Conservation (phyloP, 2,113 vertebrate genomes). For the Charina bottae region DNA sequence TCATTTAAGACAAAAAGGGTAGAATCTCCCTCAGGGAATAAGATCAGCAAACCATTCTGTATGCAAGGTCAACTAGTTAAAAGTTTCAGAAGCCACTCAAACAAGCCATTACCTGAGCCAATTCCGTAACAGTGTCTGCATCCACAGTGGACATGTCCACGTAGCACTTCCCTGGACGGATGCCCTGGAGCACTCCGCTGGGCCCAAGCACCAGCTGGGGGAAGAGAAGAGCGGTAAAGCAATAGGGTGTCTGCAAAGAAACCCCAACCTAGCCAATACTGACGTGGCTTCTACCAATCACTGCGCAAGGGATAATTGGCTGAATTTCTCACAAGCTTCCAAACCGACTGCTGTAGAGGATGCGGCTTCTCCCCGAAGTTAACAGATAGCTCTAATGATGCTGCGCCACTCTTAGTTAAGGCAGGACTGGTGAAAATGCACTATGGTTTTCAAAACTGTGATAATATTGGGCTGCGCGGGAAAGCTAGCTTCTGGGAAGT, state of each 20-base stretch:
- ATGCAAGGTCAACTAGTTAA: accelerated
- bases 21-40: neutral
- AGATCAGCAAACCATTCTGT: conserved; percentile 1
- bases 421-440: no score
- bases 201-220: conserved; percentile 93
- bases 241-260: conserved; percentile 75
- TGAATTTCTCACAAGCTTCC: no score
- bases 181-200: conserved; percentile 96
- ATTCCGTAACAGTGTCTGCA: conserved; percentile 92
- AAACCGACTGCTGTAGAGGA: no score
- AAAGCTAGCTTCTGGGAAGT: neutral
- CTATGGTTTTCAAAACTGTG: neutral
- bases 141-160: conserved; percentile 98
- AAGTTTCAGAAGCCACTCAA: neutral
- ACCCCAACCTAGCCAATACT: neutral
- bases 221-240: conserved; percentile 74
- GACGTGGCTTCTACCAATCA: neutral
- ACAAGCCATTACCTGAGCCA: conserved; percentile 86
- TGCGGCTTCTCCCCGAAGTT: neutral
- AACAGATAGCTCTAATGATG: neutral
- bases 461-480: neutral
- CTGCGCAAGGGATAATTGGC: neutral
- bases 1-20: neutral
- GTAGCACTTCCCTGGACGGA: conserved; percentile 96
- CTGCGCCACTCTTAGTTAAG: neutral